phyloP scores from a whole-genome alignment of 2,797 vertebrate genomes.

The Aythya fuligula region DNA sequence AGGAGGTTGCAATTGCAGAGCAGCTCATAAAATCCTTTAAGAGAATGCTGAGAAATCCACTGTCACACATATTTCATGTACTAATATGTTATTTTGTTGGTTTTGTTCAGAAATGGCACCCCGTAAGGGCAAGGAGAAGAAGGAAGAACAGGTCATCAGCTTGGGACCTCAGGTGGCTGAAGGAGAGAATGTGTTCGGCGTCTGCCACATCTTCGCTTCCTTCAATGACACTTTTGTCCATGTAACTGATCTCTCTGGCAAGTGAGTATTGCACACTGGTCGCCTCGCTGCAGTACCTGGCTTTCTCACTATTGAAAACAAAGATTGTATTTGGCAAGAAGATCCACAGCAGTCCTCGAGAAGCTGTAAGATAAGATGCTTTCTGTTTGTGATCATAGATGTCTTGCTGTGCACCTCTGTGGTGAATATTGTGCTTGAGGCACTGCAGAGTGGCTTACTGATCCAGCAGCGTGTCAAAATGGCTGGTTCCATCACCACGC shows the following conservation, averaged over 20 bases:
- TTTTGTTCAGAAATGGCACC: conserved; percentile 89
- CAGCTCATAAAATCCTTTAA: neutral
- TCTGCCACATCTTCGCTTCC: conserved; percentile 97
- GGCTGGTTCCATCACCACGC: neutral
- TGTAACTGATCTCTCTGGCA: conserved; percentile 95
- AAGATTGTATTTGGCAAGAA: neutral
- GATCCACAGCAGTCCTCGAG: neutral
- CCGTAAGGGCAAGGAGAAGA: conserved; percentile 99
- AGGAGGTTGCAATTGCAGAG: neutral
- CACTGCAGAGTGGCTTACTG: neutral
- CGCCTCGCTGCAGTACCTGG: fast-evolving
- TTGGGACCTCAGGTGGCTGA: conserved; percentile 96
- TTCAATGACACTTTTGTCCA: conserved; percentile 99
- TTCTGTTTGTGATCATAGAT: fast-evolving
- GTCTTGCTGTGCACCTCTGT: neutral
- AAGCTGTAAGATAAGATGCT: neutral
- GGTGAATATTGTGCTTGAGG: fast-evolving
- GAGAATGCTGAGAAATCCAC: neutral
- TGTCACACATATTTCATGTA: neutral
- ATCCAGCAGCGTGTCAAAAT: fast-evolving
- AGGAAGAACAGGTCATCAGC: conserved; percentile 98
- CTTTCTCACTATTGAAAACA: neutral
- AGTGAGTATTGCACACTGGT: conserved; percentile 82
- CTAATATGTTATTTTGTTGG: neutral
- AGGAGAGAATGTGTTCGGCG: conserved; percentile 96